These are phyloP conservation scores for Achroia grisella DNA, from an alignment of 1,140 invertebrate species.

Conservation along the genomic window DNA sequence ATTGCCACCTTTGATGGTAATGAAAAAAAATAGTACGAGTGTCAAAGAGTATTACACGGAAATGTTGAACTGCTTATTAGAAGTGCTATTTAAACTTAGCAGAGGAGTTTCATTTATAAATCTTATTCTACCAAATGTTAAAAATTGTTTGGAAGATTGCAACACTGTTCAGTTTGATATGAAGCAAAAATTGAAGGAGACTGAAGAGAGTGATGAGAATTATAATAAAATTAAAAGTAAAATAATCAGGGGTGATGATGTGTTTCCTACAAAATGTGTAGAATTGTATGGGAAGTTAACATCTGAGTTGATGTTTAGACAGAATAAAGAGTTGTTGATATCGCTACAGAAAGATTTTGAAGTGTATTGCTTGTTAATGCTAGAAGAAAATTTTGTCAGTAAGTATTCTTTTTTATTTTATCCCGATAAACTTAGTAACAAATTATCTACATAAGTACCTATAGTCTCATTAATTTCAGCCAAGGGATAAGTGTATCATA, in stretches of 20 bases:
- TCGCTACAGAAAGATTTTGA: constrained; percentile 54
- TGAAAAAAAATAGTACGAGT: constrained; percentile 39
- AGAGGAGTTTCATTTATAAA: constrained; percentile 44
- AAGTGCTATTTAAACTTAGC: constrained; percentile 58
- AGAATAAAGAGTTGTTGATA: constrained; percentile 52
- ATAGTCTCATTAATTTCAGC: too few species aligned
- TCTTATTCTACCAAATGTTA: constrained; percentile 49
- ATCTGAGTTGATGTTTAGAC: constrained; percentile 56
- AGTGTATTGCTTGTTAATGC: constrained; percentile 43
- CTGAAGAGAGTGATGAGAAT: constrained; percentile 19
- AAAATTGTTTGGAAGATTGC: constrained; percentile 33
- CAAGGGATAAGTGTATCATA: too few species aligned
- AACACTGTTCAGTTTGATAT: constrained; percentile 53
- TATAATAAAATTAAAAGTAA: constrained; percentile 37
- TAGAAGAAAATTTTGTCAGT: constrained; percentile 56
- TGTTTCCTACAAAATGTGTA: constrained; percentile 48
- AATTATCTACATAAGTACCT: too few species aligned
- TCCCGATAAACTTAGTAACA: too few species aligned
- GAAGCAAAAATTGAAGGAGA: constrained; percentile 38
- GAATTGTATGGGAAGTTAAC: constrained; percentile 49
- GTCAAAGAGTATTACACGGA: constrained; percentile 34
- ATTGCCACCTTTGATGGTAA: constrained; percentile 45
- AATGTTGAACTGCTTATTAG: constrained; percentile 45
- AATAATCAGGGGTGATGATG: constrained; percentile 43
- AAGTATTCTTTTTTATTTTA: constrained; percentile 21